Evolutionary conservation across 30 jellyfish, hydroid and myxozoan species (phyloP).

Genomic region (Pelagia noctiluca): DNA sequence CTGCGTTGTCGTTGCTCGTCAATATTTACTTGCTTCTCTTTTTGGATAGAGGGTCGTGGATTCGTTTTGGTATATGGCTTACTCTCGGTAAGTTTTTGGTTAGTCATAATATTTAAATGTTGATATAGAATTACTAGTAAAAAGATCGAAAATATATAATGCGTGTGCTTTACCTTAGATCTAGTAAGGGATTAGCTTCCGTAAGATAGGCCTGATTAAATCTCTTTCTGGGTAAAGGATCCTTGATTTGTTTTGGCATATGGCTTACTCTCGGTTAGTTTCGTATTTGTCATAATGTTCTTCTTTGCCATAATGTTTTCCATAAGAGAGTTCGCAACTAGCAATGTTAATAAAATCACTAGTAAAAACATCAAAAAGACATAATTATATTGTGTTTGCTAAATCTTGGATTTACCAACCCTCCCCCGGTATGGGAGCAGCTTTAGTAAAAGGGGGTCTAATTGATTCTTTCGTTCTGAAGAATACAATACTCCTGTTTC

Average conservation of each 20-base stretch:
- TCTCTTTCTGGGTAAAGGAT: slow-evolving; percentile 31
- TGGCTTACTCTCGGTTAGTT: slow-evolving; percentile 76
- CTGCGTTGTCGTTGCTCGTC: slow-evolving; percentile 64
- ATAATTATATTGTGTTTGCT: not conserved
- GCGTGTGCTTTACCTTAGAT: not conserved
- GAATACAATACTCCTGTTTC: too few relatives aligned
- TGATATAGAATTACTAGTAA: not conserved
- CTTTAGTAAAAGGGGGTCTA: too few relatives aligned
- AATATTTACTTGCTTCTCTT: slow-evolving; percentile 50
- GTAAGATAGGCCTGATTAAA: not conserved
- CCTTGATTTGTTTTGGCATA: slow-evolving; percentile 83
- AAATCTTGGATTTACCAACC: not conserved
- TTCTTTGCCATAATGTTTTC: too few relatives aligned
- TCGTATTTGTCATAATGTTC: not conserved
- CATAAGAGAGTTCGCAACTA: too few relatives aligned
- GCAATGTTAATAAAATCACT: not conserved
- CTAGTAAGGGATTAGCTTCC: not conserved
- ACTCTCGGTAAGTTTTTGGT: slow-evolving; percentile 48
- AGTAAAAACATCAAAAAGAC: too few relatives aligned
- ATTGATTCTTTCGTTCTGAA: too few relatives aligned
- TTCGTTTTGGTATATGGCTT: slow-evolving; percentile 79
- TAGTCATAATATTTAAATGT: too few relatives aligned
- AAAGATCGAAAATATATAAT: too few relatives aligned
- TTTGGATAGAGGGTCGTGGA: slow-evolving; percentile 70
- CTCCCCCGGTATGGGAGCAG: not conserved